phyloP scores from a whole-genome alignment of 2,113 vertebrate genomes.

The Ceyx cyanopectus region DNA sequence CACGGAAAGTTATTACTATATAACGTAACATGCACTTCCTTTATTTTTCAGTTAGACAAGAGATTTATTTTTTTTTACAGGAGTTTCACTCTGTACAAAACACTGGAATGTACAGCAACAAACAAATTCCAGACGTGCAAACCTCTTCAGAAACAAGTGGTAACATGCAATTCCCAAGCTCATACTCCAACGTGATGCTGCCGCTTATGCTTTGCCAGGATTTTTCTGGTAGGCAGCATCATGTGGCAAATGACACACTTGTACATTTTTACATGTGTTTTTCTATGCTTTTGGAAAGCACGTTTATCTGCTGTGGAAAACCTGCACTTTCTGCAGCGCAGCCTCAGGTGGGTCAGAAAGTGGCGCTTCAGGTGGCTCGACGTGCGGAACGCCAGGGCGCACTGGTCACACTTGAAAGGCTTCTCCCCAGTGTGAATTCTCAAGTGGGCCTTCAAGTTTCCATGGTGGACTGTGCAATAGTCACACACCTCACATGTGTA shows the following conservation, averaged over 20 bases:
- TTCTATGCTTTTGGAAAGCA: background rate
- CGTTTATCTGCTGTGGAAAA: background rate
- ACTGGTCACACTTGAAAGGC: constrained; percentile 21
- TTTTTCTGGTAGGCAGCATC: background rate
- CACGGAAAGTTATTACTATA: background rate
- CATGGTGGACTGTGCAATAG: constrained; percentile 12
- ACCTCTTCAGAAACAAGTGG: accelerated
- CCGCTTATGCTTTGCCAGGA: background rate
- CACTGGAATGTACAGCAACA: accelerated
- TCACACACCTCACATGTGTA: constrained; percentile 51
- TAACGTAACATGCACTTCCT: background rate
- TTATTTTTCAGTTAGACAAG: background rate
- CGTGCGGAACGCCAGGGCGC: constrained; percentile 38
- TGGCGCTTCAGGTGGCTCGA: constrained; percentile 68
- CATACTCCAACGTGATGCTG: background rate
- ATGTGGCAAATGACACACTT: background rate
- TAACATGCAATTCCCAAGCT: background rate
- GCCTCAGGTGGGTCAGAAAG: background rate
- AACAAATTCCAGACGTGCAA: background rate
- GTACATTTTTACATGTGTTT: background rate
- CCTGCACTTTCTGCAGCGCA: background rate
- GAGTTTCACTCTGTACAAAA: background rate
- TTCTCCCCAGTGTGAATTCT: constrained; percentile 58
- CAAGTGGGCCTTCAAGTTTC: constrained; percentile 51
- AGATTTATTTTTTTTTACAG: background rate